phyloP scores from a whole-genome alignment of 2,888 invertebrate species.

The Ligdia adustata region DNA sequence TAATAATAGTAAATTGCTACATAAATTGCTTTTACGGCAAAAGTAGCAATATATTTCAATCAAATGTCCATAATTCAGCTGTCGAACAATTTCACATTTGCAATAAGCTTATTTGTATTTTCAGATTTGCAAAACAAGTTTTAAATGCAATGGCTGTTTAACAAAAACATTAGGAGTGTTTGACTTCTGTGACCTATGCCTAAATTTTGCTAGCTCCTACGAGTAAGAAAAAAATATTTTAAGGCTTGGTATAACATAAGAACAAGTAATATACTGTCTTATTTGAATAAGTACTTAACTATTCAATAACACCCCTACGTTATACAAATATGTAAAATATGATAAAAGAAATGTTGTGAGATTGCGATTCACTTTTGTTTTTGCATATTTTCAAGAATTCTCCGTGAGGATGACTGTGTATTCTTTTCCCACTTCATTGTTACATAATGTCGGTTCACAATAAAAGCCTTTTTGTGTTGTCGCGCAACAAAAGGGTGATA shows the following conservation, averaged over 20 bases:
- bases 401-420: constrained; percentile 13
- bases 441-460: constrained; percentile 33
- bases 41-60: constrained; percentile 30
- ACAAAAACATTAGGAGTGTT: too few species aligned
- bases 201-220: too few species aligned
- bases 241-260: too few species aligned
- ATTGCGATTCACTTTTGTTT: constrained; percentile 11
- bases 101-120: too few species aligned
- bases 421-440: constrained; percentile 23
- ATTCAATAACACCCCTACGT: constrained; percentile 1
- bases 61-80: constrained; percentile 25
- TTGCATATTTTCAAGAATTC: constrained; percentile 21
- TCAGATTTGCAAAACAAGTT: too few species aligned
- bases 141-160: too few species aligned
- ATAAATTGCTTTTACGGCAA: constrained; percentile 42
- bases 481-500: constrained; percentile 32
- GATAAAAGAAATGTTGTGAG: constrained; percentile 15
- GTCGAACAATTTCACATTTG: constrained; percentile 14
- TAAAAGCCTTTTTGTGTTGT: constrained; percentile 49
- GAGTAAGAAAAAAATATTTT: too few species aligned
- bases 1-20: constrained; percentile 49
- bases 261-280: too few species aligned
- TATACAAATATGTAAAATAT: constrained; percentile 12
- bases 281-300: too few species aligned
- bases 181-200: too few species aligned